Conservation (phyloP, 2,797 vertebrate genomes). For the Anolis apletophallus region DNA sequence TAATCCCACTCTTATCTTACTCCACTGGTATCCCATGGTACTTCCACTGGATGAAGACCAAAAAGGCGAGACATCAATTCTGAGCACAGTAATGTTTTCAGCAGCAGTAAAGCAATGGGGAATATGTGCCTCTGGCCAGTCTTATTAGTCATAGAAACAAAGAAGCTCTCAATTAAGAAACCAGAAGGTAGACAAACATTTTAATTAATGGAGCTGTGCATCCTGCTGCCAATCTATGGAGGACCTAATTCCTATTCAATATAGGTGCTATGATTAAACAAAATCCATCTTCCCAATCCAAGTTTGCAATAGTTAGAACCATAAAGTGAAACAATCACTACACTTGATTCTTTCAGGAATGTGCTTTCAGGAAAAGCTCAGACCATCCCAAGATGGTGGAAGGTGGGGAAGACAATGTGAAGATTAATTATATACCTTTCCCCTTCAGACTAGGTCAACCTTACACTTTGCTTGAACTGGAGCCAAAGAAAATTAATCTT, state of each 20-base stretch:
- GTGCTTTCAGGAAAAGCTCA: too few species aligned
- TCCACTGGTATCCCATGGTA: constrained; percentile 20
- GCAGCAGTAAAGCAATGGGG: constrained; percentile 45
- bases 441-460: constrained; percentile 51
- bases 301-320: constrained; percentile 19
- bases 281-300: neutral
- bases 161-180: constrained; percentile 14
- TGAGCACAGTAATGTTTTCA: constrained; percentile 39
- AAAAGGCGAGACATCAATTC: neutral
- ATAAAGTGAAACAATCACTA: constrained; percentile 40
- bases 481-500: constrained; percentile 42
- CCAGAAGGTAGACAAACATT: neutral
- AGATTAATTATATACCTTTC: constrained; percentile 50
- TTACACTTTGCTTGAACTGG: constrained; percentile 24
- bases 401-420: constrained; percentile 15
- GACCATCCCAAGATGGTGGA: constrained; percentile 14
- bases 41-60: constrained; percentile 31
- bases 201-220: constrained; percentile 29
- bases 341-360: neutral
- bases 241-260: neutral
- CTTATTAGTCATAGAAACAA: constrained; percentile 20
- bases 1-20: constrained; percentile 18
- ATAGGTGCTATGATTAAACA: constrained; percentile 35
- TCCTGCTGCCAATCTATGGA: neutral
- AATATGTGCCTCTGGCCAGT: constrained; percentile 22